Conservation (phyloP, 2,797 vertebrate genomes). For the Myotis vivesi region DNA sequence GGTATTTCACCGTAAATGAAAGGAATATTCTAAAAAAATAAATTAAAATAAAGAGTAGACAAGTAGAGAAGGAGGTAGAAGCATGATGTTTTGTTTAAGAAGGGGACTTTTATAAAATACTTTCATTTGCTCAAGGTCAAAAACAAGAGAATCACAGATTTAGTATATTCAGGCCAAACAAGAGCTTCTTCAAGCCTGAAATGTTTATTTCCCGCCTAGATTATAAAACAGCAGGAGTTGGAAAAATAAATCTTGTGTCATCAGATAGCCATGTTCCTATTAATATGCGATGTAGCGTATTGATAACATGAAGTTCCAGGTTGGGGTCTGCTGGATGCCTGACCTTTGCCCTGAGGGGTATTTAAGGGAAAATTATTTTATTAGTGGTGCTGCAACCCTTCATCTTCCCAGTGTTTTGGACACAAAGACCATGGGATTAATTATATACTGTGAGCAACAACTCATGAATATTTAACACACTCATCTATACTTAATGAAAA, state of each 20-base stretch:
- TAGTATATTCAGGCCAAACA: slow-evolving; percentile 38
- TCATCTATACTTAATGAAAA: slow-evolving; percentile 91
- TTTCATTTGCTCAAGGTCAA: slow-evolving; percentile 70
- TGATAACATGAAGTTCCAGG: slow-evolving; percentile 68
- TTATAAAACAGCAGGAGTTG: slow-evolving; percentile 69
- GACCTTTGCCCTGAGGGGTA: slow-evolving; percentile 75
- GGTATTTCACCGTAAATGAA: not conserved
- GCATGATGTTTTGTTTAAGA: slow-evolving; percentile 22
- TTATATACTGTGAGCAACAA: slow-evolving; percentile 86
- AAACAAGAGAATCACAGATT: slow-evolving; percentile 67
- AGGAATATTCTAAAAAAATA: not conserved
- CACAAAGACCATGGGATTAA: slow-evolving; percentile 87
- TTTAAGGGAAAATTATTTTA: slow-evolving; percentile 74
- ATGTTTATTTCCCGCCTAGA: slow-evolving; percentile 73
- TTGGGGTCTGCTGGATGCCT: slow-evolving; percentile 61
- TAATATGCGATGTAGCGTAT: slow-evolving; percentile 63
- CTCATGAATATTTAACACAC: slow-evolving; percentile 89
- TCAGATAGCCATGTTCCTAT: slow-evolving; percentile 44
- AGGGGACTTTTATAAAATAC: slow-evolving; percentile 1
- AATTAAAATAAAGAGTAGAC: not conserved
- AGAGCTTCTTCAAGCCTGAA: slow-evolving; percentile 73
- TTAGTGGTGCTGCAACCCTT: slow-evolving; percentile 71
- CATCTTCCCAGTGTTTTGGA: slow-evolving; percentile 83
- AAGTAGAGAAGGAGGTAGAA: slow-evolving; percentile 37
- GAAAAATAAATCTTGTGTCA: slow-evolving; percentile 68